Conservation (phyloP, 2,797 vertebrate genomes). For the Melanotaenia boesemani region DNA sequence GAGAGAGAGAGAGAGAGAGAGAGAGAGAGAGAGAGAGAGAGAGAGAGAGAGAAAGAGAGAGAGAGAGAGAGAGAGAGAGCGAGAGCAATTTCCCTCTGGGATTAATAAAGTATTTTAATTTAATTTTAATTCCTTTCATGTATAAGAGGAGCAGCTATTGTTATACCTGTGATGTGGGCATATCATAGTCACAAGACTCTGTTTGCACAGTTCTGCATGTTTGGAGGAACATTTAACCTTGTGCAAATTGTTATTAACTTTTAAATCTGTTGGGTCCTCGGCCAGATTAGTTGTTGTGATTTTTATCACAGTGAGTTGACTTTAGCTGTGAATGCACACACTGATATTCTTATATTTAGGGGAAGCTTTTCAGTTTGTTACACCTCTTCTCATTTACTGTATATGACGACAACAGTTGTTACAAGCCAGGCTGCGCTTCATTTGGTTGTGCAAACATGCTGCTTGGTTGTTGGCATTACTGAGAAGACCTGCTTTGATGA, state of each 20-base stretch:
- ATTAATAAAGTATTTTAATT: too few relatives aligned
- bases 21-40: too few relatives aligned
- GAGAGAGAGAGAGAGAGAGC: too few relatives aligned
- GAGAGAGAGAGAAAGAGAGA: too few relatives aligned
- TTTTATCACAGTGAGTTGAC: neutral
- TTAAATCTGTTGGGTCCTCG: neutral
- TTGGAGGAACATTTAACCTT: neutral
- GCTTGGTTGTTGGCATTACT: neutral
- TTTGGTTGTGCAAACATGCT: neutral
- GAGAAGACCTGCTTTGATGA: neutral
- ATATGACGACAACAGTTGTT: neutral
- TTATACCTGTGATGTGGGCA: conserved; percentile 12
- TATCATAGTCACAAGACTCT: conserved; percentile 32
- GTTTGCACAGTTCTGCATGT: conserved; percentile 22
- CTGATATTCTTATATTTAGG: neutral
- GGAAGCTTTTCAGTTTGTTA: neutral
- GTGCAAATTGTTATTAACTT: neutral
- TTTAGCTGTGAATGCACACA: neutral
- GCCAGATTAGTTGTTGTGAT: too few relatives aligned
- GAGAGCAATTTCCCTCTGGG: too few relatives aligned
- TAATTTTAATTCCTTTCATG: too few relatives aligned
- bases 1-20: too few relatives aligned
- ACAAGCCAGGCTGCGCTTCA: neutral
- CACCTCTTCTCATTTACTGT: neutral
- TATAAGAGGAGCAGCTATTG: conserved; percentile 37